phyloP scores from a whole-genome alignment of 2,113 vertebrate genomes.

The Enhydra lutris region DNA sequence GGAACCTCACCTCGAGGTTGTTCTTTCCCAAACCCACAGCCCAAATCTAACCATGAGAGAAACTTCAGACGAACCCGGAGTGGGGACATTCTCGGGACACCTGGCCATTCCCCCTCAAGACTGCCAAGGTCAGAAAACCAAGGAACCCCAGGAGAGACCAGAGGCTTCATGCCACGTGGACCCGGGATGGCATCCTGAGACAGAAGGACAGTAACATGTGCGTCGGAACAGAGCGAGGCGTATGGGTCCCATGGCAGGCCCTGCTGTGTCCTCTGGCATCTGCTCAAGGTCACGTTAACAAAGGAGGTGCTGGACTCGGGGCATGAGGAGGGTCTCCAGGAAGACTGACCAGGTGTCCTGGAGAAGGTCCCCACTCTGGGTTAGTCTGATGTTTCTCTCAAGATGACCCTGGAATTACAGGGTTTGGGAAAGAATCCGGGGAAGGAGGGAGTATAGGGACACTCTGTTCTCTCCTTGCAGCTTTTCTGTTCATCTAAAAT shows the following conservation, averaged over 20 bases:
- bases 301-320: too few species aligned
- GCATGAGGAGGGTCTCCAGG: fast-evolving
- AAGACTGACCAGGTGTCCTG: fast-evolving
- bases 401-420: fast-evolving
- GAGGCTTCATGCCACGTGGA: fast-evolving
- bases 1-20: too few species aligned
- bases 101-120: background rate
- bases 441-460: fast-evolving
- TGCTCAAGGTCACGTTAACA: fast-evolving
- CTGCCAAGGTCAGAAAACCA: background rate
- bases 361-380: background rate
- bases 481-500: background rate
- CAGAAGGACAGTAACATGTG: background rate
- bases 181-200: background rate
- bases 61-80: background rate
- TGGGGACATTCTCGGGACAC: background rate
- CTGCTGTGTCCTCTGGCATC: fast-evolving
- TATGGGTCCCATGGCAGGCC: fast-evolving
- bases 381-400: fast-evolving
- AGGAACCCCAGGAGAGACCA: background rate
- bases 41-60: background rate
- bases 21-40: background rate
- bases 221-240: fast-evolving
- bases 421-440: background rate
- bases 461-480: too few species aligned